A percentile compares a stretch with the other conserved stretches of the same genome.
These are phyloP conservation scores for Iselma pallidipennis DNA, from an alignment of 2,888 invertebrate genomes.

Conservation along the genomic window DNA sequence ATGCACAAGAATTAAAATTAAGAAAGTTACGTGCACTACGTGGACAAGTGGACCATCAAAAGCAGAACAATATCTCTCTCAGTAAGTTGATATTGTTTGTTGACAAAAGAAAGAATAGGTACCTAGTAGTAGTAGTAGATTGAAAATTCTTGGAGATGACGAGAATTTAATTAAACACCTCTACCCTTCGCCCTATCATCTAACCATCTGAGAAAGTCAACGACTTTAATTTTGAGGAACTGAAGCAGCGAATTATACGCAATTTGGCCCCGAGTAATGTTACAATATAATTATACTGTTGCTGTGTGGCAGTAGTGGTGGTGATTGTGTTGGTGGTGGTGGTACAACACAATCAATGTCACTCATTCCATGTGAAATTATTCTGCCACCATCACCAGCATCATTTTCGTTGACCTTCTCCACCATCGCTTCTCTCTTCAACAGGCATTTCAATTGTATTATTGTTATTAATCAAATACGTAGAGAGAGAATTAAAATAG, in stretches of 20 bases:
- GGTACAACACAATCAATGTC: neutral
- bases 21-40: conserved; percentile 87
- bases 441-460: neutral
- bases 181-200: neutral
- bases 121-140: too few relatives aligned
- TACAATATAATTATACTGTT: conserved; percentile 5
- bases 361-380: too few relatives aligned
- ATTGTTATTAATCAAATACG: neutral
- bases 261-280: conserved; percentile 1
- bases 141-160: too few relatives aligned
- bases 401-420: neutral
- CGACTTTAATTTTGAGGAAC: conserved; percentile 4
- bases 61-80: conserved; percentile 87
- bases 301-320: neutral
- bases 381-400: neutral
- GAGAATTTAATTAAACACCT: neutral
- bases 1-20: conserved; percentile 93
- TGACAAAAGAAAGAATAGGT: too few relatives aligned
- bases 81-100: conserved; percentile 65
- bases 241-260: neutral
- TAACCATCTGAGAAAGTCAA: conserved; percentile 8
- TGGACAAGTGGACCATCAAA: conserved; percentile 92
- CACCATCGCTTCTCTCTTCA: neutral
- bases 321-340: neutral
- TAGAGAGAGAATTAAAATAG: neutral